Evolutionary conservation across 2,888 invertebrate species (phyloP).

Genomic region (Leptopilina myrica): DNA sequence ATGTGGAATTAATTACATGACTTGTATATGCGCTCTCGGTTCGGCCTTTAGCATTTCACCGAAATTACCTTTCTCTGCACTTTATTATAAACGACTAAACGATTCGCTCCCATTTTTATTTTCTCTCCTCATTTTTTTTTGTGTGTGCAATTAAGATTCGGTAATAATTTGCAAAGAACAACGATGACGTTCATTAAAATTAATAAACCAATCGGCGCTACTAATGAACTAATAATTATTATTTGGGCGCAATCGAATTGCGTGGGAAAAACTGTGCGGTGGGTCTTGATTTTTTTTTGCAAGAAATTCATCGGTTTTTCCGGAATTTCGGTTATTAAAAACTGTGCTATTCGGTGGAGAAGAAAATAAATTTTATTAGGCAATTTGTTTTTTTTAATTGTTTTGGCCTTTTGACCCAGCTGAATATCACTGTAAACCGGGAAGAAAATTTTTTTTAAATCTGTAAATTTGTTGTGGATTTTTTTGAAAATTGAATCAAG

Average conservation of each 20-base stretch:
- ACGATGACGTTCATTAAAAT: conserved; percentile 59
- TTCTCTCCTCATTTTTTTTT: too few relatives aligned
- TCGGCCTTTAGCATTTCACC: neutral
- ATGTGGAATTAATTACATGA: conserved; percentile 31
- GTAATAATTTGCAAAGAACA: conserved; percentile 48
- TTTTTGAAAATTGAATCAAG: too few relatives aligned
- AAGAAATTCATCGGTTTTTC: neutral
- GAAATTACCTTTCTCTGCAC: conserved; percentile 15
- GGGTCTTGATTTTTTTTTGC: neutral
- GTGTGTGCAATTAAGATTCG: conserved; percentile 50
- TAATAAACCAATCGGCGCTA: conserved; percentile 60
- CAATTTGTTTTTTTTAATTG: neutral
- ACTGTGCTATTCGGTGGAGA: neutral
- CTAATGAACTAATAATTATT: conserved; percentile 67
- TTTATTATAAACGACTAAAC: conserved; percentile 16
- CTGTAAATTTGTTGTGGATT: too few relatives aligned
- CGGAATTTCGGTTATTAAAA: too few relatives aligned
- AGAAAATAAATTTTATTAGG: conserved; percentile 3
- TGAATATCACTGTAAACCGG: too few relatives aligned
- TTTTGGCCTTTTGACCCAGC: neutral
- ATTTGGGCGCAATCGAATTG: conserved; percentile 47
- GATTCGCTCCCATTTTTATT: neutral
- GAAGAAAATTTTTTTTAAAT: too few relatives aligned
- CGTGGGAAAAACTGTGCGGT: conserved; percentile 26
- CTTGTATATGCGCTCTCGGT: neutral